Conservation (phyloP, 2,888 invertebrate species). For the Catocala sponsa region DNA sequence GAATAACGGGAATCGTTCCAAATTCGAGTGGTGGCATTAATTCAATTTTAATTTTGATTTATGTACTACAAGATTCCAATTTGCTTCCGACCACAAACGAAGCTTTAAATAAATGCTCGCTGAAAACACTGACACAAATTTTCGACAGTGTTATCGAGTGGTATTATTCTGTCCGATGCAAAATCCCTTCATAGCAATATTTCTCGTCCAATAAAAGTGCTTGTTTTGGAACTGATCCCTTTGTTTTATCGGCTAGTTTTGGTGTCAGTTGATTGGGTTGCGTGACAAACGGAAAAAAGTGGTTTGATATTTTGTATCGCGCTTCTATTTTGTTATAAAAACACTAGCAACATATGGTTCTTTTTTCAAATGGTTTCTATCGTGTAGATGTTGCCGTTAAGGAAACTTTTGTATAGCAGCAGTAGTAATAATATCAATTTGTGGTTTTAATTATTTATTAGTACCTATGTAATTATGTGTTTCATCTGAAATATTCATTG, state of each 20-base stretch:
- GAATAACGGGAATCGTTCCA: not conserved
- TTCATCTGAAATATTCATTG: too few relatives aligned
- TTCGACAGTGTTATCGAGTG: not conserved
- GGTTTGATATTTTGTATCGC: too few relatives aligned
- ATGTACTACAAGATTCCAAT: constrained; percentile 2
- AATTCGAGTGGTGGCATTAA: not conserved
- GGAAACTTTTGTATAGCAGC: too few relatives aligned
- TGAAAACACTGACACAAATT: not conserved
- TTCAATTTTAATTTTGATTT: constrained; percentile 3
- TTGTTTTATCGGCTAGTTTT: not conserved
- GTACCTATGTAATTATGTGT: too few relatives aligned
- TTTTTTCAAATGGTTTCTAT: too few relatives aligned
- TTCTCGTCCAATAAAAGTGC: not conserved
- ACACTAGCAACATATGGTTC: too few relatives aligned
- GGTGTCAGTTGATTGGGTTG: too few relatives aligned
- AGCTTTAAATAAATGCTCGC: not conserved
- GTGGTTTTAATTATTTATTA: too few relatives aligned
- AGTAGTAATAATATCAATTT: too few relatives aligned
- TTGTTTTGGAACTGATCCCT: not conserved
- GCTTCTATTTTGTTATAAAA: too few relatives aligned
- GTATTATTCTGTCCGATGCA: constrained; percentile 1
- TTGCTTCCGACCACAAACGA: not conserved
- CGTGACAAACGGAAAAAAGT: too few relatives aligned
- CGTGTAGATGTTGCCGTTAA: too few relatives aligned
- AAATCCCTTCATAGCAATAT: not conserved